A percentile compares a stretch with the other conserved stretches of the same genome.
Conservation (phyloP, 2,888 invertebrate species). For the Trichopria drosophilae region DNA sequence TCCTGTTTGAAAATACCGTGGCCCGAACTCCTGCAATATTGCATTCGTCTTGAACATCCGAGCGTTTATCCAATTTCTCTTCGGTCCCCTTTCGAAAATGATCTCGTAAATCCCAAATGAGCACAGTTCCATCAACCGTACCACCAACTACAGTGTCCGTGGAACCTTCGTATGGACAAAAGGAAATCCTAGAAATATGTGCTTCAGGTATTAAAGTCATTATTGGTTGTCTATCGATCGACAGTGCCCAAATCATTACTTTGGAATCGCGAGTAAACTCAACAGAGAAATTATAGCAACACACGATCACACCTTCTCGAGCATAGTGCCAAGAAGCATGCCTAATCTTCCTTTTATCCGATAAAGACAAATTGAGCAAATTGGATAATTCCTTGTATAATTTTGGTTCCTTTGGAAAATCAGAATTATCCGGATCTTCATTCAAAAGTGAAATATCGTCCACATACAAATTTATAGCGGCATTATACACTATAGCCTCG, state of each 20-base stretch:
- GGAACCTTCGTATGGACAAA: slow-evolving; percentile 46
- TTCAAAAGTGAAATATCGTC: slow-evolving; percentile 45
- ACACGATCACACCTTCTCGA: slow-evolving; percentile 38
- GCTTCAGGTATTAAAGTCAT: slow-evolving; percentile 46
- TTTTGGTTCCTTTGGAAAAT: slow-evolving; percentile 13
- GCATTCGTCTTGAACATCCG: background rate
- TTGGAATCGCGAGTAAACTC: background rate
- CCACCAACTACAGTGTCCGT: slow-evolving; percentile 50
- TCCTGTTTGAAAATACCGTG: slow-evolving; percentile 34
- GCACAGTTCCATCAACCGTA: slow-evolving; percentile 50
- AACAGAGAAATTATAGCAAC: slow-evolving; percentile 41
- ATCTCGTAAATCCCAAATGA: slow-evolving; percentile 52
- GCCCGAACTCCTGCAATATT: slow-evolving; percentile 8
- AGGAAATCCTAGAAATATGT: slow-evolving; percentile 48
- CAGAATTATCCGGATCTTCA: background rate
- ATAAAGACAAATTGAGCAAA: slow-evolving; percentile 44
- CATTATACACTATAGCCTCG: slow-evolving; percentile 45
- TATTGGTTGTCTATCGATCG: slow-evolving; percentile 40
- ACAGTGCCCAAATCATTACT: slow-evolving; percentile 48
- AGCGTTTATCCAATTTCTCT: too few relatives aligned
- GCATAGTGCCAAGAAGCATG: slow-evolving; percentile 49
- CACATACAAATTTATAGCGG: slow-evolving; percentile 46
- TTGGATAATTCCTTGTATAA: slow-evolving; percentile 43
- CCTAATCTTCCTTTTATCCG: slow-evolving; percentile 44
- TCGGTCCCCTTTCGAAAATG: too few relatives aligned